Base-by-base conservation (phyloP, 2,888 invertebrate genomes). In the Opisthograptis luteolata region DNA sequence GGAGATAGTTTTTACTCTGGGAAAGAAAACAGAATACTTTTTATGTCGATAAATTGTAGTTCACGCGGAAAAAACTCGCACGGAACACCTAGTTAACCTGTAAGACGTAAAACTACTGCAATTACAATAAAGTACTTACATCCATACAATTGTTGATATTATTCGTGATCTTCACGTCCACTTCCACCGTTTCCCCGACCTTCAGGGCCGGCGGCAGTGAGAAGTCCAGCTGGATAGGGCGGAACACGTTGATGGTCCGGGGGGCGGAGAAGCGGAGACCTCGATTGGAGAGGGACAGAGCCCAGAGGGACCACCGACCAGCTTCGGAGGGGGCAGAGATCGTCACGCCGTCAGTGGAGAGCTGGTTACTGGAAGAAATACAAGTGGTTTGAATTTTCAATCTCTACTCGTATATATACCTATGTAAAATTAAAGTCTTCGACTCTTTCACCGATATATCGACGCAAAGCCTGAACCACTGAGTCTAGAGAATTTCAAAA, bases 111-210 rank as follows among this genome's bases (percentile, higher is more conserved):
- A n/a, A n/a, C n/a, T n/a, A n/a, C n/a, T n/a, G n/a, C n/a, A n/a
- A n/a, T n/a, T n/a, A n/a, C n/a, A n/a, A n/a, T n/a, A 35, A 24
- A 2, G 1, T 68, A 93, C 93, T 93, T 73, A 94, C 94, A 70
- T 94, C 94, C 91, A 94, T 93, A 76, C 94, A 94, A 50, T 93
- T 92, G 68, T 94, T 93, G 65, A 94, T 92, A 55, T 93, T 93
- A 66, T 94, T 94, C 0, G 92, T 93, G 48, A 94, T 94, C 77
- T 93, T 93, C 58, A 94, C 93, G 62, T 94, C 94, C n/a, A 94
- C 92, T 70, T 94, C 93, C 0, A 93, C 89, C 0, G 93, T 92
- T 70, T 94, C 94, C 0, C 94, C 92, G 6, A 93, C 93, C 59
- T 92, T 90, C 64, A 94, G 71, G 1, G 91, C 92, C 0, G 92